Percentiles rank a stretch among this genome's conserved stretches.
These are phyloP conservation scores for Phasianus colchicus DNA, from an alignment of 2,113 vertebrate genomes.

Conservation along the genomic window DNA sequence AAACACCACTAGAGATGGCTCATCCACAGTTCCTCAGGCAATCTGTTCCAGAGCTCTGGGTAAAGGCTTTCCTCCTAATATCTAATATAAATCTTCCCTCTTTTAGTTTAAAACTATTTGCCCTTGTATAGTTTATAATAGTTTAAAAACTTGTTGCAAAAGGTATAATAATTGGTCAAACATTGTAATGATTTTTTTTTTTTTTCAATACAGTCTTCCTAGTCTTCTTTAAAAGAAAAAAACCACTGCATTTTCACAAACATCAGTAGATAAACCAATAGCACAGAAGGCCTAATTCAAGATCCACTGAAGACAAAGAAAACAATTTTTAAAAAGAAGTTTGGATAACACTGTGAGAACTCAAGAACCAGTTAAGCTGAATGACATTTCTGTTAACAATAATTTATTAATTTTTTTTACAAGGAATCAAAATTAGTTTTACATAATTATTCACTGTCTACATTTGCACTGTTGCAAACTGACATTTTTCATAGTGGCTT, in stretches of 20 bases:
- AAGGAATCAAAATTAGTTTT: not conserved
- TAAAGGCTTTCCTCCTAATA: not conserved
- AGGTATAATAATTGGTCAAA: not conserved
- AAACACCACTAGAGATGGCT: not conserved
- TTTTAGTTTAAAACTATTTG: not conserved
- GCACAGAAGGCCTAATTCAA: not conserved
- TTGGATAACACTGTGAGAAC: not conserved
- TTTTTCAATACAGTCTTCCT: not conserved
- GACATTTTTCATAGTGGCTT: not conserved
- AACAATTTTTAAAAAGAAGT: not conserved
- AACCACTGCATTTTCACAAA: not conserved
- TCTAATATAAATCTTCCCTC: not conserved
- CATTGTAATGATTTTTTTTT: not conserved
- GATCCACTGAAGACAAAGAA: not conserved
- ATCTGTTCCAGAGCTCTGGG: not conserved
- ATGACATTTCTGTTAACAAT: not conserved
- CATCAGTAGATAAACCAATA: not conserved
- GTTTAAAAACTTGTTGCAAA: not conserved
- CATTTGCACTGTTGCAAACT: not conserved
- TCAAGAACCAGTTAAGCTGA: not conserved
- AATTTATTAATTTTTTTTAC: not conserved
- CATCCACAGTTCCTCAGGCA: not conserved
- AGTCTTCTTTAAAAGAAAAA: not conserved
- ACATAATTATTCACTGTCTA: not conserved
- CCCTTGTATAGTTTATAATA: not conserved